Evolutionary conservation across 2,113 vertebrate species (phyloP).

Genomic region (Rallus limicola): DNA sequence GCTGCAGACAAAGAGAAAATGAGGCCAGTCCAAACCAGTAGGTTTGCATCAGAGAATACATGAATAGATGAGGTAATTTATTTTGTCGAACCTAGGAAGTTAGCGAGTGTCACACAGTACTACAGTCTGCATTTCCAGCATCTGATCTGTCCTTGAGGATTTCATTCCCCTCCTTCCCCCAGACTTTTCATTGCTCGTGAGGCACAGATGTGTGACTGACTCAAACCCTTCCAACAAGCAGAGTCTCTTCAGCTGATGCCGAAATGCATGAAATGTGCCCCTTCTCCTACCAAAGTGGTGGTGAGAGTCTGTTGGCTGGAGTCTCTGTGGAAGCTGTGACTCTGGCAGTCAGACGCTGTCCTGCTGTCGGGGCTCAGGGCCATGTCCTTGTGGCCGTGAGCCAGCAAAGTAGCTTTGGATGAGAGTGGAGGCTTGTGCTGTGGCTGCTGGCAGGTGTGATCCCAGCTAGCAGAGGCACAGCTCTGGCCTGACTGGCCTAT

Average conservation of each 20-base stretch:
- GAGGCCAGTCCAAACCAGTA: background rate
- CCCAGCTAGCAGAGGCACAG: background rate
- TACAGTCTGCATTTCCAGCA: background rate
- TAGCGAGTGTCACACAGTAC: background rate
- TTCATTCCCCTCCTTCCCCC: background rate
- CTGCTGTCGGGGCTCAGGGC: background rate
- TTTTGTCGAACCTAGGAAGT: background rate
- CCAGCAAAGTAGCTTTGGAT: background rate
- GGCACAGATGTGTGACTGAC: background rate
- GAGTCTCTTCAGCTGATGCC: background rate
- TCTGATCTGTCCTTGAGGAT: background rate
- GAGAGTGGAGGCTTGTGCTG: background rate
- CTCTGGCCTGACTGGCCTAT: background rate
- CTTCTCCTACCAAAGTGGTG: no score
- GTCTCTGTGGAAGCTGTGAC: background rate
- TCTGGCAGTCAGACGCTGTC: background rate
- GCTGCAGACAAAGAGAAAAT: conserved; percentile 20
- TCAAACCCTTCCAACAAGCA: background rate
- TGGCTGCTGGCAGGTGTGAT: background rate
- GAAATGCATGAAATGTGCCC: background rate
- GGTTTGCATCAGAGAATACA: background rate
- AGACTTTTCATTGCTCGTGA: background rate
- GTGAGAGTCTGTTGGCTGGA: background rate
- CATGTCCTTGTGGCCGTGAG: background rate
- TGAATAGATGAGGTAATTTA: background rate